Evolutionary conservation across 2,888 invertebrate species (phyloP).

Genomic region (Mallateleia sp.): DNA sequence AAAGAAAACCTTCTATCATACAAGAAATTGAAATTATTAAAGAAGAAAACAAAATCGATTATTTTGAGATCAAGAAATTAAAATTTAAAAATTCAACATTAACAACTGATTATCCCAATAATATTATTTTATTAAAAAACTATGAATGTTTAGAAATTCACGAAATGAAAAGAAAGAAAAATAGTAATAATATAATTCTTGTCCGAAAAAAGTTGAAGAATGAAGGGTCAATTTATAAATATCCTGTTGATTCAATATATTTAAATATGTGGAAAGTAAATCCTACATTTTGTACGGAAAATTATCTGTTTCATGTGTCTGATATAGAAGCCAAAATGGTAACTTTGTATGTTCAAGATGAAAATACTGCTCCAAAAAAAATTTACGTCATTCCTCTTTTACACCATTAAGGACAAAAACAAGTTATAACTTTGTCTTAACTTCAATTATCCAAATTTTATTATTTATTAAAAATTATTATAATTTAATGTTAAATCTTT

Average conservation of each 20-base stretch:
- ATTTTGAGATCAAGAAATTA: slow-evolving; percentile 10
- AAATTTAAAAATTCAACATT: slow-evolving; percentile 15
- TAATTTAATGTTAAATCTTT: too few relatives aligned
- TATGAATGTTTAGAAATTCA: not conserved
- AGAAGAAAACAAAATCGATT: not conserved
- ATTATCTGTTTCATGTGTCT: slow-evolving; percentile 1
- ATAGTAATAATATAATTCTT: slow-evolving; percentile 12
- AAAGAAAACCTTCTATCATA: not conserved
- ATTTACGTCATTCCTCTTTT: slow-evolving; percentile 18
- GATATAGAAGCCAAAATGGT: slow-evolving; percentile 17
- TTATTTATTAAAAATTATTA: too few relatives aligned
- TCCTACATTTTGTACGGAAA: not conserved
- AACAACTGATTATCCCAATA: slow-evolving; percentile 11
- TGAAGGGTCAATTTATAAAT: slow-evolving; percentile 8
- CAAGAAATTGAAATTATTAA: not conserved
- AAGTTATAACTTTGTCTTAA: too few relatives aligned
- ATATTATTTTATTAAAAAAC: slow-evolving; percentile 24
- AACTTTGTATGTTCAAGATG: slow-evolving; percentile 2
- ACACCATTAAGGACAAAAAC: not conserved
- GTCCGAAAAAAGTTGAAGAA: slow-evolving; percentile 12
- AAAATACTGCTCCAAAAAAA: slow-evolving; percentile 7
- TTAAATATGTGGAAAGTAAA: slow-evolving; percentile 26
- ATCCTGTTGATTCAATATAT: slow-evolving; percentile 29
- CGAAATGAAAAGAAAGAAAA: not conserved
- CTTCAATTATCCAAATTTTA: too few relatives aligned